Evolutionary conservation across 1,140 invertebrate species (phyloP).

Genomic region (Calliopsis andreniformis): DNA sequence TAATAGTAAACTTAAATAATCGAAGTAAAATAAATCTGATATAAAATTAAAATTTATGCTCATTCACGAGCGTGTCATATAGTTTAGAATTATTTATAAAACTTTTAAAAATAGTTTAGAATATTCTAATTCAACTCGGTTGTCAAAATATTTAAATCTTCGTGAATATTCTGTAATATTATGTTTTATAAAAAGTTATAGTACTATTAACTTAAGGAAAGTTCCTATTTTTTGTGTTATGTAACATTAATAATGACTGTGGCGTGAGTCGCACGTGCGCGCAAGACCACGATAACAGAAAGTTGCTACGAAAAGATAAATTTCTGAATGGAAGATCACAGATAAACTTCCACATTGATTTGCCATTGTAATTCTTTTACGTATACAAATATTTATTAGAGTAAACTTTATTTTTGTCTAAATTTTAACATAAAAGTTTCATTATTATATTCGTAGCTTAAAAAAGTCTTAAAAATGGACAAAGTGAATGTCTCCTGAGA

Average conservation of each 20-base stretch:
- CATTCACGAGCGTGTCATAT: not conserved
- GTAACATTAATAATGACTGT: conserved; percentile 9
- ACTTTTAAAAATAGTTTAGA: not conserved
- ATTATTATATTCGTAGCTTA: conserved; percentile 15
- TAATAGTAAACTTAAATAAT: not conserved
- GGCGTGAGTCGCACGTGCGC: not conserved
- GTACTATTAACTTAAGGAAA: conserved; percentile 21
- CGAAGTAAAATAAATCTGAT: not conserved
- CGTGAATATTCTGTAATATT: not conserved
- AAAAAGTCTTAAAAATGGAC: conserved; percentile 17
- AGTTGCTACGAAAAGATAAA: conserved; percentile 3
- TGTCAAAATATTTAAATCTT: conserved; percentile 12
- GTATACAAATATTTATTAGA: conserved; percentile 35
- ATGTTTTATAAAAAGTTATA: conserved; percentile 10
- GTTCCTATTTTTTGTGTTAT: conserved; percentile 33
- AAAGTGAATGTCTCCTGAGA: conserved; percentile 3
- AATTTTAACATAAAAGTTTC: conserved; percentile 25
- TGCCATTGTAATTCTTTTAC: conserved; percentile 5
- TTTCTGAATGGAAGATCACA: not conserved
- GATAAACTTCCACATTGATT: conserved; percentile 1
- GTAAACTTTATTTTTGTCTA: conserved; percentile 30
- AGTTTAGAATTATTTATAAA: conserved; percentile 1
- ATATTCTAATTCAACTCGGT: not conserved
- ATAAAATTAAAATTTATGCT: conserved; percentile 3
- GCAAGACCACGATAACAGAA: conserved; percentile 2